phyloP scores from a whole-genome alignment of 2,888 invertebrate species.

The Penaeus monodon region DNA sequence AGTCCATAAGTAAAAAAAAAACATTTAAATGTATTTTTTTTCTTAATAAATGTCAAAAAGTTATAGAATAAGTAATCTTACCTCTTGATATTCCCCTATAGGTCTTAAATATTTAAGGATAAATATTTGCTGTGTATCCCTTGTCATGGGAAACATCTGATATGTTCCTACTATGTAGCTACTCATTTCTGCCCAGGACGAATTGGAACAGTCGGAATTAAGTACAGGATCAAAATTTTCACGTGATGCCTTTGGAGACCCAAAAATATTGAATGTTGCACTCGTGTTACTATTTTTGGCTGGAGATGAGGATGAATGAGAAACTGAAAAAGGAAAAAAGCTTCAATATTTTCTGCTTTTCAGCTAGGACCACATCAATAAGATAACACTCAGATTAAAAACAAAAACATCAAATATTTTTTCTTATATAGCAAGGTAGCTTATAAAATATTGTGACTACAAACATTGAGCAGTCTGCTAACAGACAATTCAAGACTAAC shows the following conservation, averaged over 20 bases:
- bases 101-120: conserved; percentile 95
- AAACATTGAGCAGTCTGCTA: neutral
- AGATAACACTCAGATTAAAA: too few species aligned
- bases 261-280: conserved; percentile 44
- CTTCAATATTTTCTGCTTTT: too few species aligned
- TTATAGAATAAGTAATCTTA: conserved; percentile 1
- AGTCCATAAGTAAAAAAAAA: neutral
- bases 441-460: too few species aligned
- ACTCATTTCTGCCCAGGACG: conserved; percentile 92
- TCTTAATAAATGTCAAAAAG: neutral
- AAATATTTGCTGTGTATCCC: conserved; percentile 90
- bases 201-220: conserved; percentile 79
- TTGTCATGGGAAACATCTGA: conserved; percentile 89
- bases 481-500: neutral
- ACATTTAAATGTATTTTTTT: neutral
- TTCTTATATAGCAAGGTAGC: too few species aligned
- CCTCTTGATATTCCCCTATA: conserved; percentile 97
- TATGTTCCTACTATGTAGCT: conserved; percentile 89
- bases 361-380: too few species aligned
- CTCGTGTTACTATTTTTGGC: conserved; percentile 33
- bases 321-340: conserved; percentile 10
- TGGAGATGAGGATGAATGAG: conserved; percentile 8
- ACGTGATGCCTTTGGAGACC: conserved; percentile 33
- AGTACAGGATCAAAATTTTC: conserved; percentile 23
- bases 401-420: too few species aligned